phyloP scores from a whole-genome alignment of 2,797 vertebrate genomes.

The Valencia hispanica region DNA sequence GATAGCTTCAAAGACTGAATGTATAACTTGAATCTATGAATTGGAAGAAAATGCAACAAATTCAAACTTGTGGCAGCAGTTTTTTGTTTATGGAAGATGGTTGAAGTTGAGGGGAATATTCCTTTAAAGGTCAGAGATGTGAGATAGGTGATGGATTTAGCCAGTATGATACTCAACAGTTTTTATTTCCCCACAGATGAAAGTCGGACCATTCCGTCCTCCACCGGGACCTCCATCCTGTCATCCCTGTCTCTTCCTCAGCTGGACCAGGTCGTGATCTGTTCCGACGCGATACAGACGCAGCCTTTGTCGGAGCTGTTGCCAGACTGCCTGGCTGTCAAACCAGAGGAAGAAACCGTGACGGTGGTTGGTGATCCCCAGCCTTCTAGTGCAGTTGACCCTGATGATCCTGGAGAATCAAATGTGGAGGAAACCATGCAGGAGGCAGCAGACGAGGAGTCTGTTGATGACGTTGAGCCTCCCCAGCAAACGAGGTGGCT shows the following conservation, averaged over 20 bases:
- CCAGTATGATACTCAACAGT: not conserved
- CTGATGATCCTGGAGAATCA: conserved; percentile 26
- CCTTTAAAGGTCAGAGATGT: too few species aligned
- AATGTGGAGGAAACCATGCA: conserved; percentile 19
- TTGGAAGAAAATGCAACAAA: not conserved
- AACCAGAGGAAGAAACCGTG: conserved; percentile 73
- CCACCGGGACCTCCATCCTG: conserved; percentile 77
- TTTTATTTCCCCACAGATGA: conserved; percentile 56
- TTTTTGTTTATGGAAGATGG: not conserved
- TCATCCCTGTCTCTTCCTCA: conserved; percentile 72
- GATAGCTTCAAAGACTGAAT: too few species aligned
- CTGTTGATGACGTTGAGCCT: conserved; percentile 49
- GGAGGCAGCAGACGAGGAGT: conserved; percentile 14
- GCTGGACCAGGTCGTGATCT: conserved; percentile 73
- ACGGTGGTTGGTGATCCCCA: conserved; percentile 73
- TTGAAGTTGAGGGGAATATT: not conserved
- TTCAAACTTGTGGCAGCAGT: not conserved
- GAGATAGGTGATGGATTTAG: too few species aligned
- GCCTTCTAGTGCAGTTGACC: conserved; percentile 38
- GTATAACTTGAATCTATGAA: not conserved
- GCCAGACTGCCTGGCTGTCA: conserved; percentile 63
- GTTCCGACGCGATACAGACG: conserved; percentile 61
- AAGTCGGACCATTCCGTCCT: conserved; percentile 58
- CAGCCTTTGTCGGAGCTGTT: conserved; percentile 58
- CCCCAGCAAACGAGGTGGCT: conserved; percentile 73